A percentile compares a stretch with the other conserved stretches of the same genome.
Evolutionary conservation across 2,113 vertebrate species (phyloP).

Genomic region (Gallinago undulata): DNA sequence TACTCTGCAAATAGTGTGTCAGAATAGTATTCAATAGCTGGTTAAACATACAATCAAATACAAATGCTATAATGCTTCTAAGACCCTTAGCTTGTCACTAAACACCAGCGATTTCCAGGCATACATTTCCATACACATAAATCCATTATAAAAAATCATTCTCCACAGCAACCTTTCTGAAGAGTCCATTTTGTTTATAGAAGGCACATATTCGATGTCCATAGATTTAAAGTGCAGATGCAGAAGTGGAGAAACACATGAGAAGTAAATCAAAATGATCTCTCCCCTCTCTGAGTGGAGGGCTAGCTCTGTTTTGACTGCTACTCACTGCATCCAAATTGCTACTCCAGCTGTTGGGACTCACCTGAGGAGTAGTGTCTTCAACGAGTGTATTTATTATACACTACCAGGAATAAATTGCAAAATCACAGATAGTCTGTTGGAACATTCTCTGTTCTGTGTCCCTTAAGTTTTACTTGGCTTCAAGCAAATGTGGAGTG

Average conservation of each 20-base stretch:
- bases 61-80: not conserved
- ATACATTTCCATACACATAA: not conserved
- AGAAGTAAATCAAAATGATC: not conserved
- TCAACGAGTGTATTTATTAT: not conserved
- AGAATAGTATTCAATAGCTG: not conserved
- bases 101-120: not conserved
- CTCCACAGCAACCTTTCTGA: not conserved
- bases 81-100: not conserved
- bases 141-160: not conserved
- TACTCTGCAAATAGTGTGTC: not conserved
- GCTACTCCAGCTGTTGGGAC: not conserved
- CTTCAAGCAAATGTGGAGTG: not conserved
- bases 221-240: not conserved
- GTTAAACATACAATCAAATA: not conserved
- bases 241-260: not conserved
- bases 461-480: not conserved
- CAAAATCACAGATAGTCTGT: not conserved
- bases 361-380: not conserved
- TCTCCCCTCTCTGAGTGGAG: not conserved
- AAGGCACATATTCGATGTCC: not conserved
- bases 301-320: not conserved
- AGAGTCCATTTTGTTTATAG: not conserved
- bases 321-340: not conserved
- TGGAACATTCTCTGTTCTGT: not conserved
- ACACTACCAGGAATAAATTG: not conserved